Base-by-base conservation (phyloP, 1,140 invertebrate genomes). In the Habropoda laboriosa region DNA sequence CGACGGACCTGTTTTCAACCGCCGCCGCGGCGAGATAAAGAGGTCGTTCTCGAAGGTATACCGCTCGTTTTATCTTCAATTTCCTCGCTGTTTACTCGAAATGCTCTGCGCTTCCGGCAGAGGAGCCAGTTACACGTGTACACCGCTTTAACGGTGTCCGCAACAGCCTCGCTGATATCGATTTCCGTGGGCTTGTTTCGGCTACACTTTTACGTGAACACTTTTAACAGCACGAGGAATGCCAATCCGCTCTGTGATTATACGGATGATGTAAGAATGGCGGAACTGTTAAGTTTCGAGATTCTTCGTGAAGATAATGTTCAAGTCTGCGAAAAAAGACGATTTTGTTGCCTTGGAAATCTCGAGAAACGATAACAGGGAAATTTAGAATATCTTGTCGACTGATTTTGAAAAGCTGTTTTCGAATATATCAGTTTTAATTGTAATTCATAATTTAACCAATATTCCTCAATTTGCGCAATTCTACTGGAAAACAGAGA, bases 41-140 rank as follows among this genome's bases (percentile, higher is more conserved):
- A 38, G 78, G 32, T 51, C 35, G 47, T 80, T 67, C 53, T 57
- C 51, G n/a, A 71, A 51, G 74, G 84, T 64, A 71, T 86, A 73
- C 76, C 80, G 64, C 76, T 67, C 66, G 55, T 81, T 87, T 86
- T 88, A 88, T 86, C 86, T 85, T 61, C 64, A 74, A 82, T 74
- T 85, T 83, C 51, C 58, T 74, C 63, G 75, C 76, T 84, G 71
- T 85, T 86, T 87, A 79, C 80, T 78, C 57, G 57, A n/a, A n/a
- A 60, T 30, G 27, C 53, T 57, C 10, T 16, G 27, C 0, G 24
- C 53, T 57, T 57, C 53, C 53, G 24, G 12, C 16, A 3, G 27
- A 3, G 13, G 1, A 7, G 42, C 32, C n/a, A 18, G 21, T 67
- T 32, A 35, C 27, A 38, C 64, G 66, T 53, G 49, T 13, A 47